Evolutionary conservation across 2,888 invertebrate genomes (phyloP).

Genomic region (Eupithecia pulchellata): DNA sequence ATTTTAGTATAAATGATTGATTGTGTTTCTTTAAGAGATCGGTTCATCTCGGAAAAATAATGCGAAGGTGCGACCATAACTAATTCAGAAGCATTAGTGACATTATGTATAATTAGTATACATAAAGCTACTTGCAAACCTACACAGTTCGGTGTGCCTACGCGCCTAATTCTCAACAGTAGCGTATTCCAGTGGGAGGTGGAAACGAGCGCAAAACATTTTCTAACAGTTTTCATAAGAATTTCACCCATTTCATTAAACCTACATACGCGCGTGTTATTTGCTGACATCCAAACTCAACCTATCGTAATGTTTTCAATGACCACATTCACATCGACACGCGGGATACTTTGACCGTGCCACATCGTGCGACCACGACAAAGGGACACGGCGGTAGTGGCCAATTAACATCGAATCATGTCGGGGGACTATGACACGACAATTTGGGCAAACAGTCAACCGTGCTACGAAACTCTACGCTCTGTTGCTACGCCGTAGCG

Average conservation of each 20-base stretch:
- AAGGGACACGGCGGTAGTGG: conserved; percentile 47
- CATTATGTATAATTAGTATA: neutral
- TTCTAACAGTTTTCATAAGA: neutral
- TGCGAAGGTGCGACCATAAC: no score
- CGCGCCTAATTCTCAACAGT: neutral
- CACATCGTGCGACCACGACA: conserved; percentile 51
- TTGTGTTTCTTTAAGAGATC: no score
- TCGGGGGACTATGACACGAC: conserved; percentile 33
- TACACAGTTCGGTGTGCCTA: no score
- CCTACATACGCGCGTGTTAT: neutral
- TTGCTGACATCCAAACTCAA: neutral
- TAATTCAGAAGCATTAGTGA: no score
- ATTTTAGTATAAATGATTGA: no score
- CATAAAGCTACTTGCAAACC: neutral
- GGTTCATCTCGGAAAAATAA: no score
- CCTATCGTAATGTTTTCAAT: neutral
- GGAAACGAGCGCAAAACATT: neutral
- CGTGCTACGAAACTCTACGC: conserved; percentile 23
- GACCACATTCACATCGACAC: neutral
- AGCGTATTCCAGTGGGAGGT: neutral
- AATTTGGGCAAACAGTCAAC: conserved; percentile 31
- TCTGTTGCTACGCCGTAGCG: conserved; percentile 30
- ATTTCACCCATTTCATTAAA: neutral
- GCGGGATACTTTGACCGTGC: neutral
- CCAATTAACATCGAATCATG: conserved; percentile 53